A percentile compares a stretch with the other conserved stretches of the same genome.
These are phyloP conservation scores for Chloroceryle aenea DNA, from an alignment of 2,113 vertebrate genomes.

Conservation along the genomic window DNA sequence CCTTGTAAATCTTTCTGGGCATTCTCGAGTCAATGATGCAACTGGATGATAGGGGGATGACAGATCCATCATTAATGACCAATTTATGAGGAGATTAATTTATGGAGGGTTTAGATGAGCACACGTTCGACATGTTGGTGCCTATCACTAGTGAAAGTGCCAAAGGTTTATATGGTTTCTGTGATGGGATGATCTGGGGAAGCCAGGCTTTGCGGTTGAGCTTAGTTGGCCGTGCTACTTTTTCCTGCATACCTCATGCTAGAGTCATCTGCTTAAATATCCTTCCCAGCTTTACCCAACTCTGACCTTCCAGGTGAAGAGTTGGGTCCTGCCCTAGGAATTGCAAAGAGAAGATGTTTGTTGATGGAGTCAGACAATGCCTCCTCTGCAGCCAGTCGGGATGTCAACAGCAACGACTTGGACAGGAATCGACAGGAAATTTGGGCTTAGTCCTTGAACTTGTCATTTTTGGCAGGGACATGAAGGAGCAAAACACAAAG, in stretches of 20 bases:
- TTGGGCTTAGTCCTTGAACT: conserved; percentile 8
- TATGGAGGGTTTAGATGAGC: neutral
- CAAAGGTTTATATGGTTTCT: neutral
- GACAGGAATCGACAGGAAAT: conserved; percentile 21
- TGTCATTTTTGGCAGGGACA: neutral
- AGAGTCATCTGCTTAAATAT: conserved; percentile 18
- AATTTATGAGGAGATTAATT: conserved; percentile 1
- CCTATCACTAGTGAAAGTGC: neutral
- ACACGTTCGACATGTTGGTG: neutral
- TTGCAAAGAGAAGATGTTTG: neutral
- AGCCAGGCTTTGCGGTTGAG: neutral
- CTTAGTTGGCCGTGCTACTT: neutral
- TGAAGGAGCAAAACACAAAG: neutral
- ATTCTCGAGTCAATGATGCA: neutral
- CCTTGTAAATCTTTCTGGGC: neutral
- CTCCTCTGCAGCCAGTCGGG: neutral
- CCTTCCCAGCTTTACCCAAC: neutral
- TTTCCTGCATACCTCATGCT: neutral
- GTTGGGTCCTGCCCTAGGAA: conserved; percentile 28
- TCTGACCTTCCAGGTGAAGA: conserved; percentile 27
- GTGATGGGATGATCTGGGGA: neutral
- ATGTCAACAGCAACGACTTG: neutral
- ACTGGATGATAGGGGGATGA: neutral
- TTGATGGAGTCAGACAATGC: conserved; percentile 18
- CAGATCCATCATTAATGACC: neutral